Percentiles rank a stretch among this genome's conserved stretches.
These are phyloP conservation scores for Malacoctenus gilli DNA, from an alignment of 2,797 vertebrate genomes.

Conservation along the genomic window DNA sequence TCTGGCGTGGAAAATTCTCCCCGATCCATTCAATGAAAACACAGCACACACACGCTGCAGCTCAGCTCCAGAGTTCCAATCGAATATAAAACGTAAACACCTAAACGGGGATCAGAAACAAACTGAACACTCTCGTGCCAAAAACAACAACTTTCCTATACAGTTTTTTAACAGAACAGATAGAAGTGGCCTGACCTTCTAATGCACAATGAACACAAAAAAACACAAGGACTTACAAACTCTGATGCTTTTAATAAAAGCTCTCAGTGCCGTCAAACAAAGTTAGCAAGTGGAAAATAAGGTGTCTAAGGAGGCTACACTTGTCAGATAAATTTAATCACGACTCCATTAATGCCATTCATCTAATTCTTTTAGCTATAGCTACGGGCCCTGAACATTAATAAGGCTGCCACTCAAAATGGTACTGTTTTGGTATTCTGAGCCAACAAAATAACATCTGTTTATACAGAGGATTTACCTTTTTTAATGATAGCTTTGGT, in stretches of 20 bases:
- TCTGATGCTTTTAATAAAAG: background rate
- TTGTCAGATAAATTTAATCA: background rate
- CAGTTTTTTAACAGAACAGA: no score
- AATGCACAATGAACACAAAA: background rate
- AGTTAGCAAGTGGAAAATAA: background rate
- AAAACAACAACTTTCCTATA: no score
- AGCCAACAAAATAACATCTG: background rate
- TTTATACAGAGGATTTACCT: background rate
- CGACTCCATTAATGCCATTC: background rate
- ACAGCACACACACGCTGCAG: no score
- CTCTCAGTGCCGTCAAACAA: background rate
- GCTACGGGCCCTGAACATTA: background rate
- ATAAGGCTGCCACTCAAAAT: background rate
- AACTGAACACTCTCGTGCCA: no score
- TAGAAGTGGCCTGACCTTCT: background rate
- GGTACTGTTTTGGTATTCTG: background rate
- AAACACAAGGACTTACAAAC: background rate
- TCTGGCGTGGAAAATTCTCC: background rate
- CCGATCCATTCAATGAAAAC: background rate
- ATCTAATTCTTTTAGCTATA: slow-evolving; percentile 5
- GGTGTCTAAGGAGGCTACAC: background rate
- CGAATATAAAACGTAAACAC: no score
- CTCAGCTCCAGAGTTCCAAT: no score
- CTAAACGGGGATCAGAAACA: no score
- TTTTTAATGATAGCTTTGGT: background rate